Evolutionary conservation across 2,888 invertebrate genomes (phyloP).

Genomic region (Calameuta pallipes): DNA sequence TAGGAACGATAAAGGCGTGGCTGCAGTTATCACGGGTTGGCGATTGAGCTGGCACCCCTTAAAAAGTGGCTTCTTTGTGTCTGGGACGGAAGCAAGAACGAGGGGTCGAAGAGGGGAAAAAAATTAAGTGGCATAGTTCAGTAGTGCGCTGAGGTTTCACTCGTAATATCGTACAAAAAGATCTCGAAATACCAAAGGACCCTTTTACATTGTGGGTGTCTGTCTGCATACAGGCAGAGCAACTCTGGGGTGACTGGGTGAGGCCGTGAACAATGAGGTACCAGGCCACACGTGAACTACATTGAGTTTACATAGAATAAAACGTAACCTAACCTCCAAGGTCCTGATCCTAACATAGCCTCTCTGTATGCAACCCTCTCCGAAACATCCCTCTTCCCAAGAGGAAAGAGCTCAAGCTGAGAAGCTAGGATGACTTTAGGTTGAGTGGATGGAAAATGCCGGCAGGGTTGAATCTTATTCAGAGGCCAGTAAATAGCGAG

Average conservation of each 20-base stretch:
- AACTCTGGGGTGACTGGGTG: not conserved
- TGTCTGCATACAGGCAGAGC: not conserved
- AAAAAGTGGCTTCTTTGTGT: not conserved
- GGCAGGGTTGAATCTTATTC: not conserved
- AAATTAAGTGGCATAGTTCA: slow-evolving; percentile 5
- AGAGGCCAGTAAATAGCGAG: not conserved
- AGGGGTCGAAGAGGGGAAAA: not conserved
- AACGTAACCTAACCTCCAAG: slow-evolving; percentile 9
- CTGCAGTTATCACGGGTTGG: not conserved
- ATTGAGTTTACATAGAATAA: slow-evolving; percentile 20
- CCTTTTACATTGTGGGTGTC: slow-evolving; percentile 17
- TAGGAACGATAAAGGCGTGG: not conserved
- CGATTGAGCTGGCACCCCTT: not conserved
- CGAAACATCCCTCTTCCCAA: not conserved
- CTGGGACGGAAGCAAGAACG: not conserved
- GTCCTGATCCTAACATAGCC: not conserved
- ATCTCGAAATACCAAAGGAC: slow-evolving; percentile 22
- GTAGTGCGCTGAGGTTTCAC: not conserved
- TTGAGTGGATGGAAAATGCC: not conserved
- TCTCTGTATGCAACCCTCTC: slow-evolving; percentile 10
- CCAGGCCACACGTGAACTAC: slow-evolving; percentile 18
- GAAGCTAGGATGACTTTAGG: not conserved
- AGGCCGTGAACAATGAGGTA: slow-evolving; percentile 20
- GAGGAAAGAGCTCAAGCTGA: not conserved
- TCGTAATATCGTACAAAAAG: slow-evolving; percentile 24